Evolutionary conservation across 2,113 vertebrate species (phyloP), one percentile per base, ranked within the genome.

Genomic region (Theropithecus gelada): DNA sequence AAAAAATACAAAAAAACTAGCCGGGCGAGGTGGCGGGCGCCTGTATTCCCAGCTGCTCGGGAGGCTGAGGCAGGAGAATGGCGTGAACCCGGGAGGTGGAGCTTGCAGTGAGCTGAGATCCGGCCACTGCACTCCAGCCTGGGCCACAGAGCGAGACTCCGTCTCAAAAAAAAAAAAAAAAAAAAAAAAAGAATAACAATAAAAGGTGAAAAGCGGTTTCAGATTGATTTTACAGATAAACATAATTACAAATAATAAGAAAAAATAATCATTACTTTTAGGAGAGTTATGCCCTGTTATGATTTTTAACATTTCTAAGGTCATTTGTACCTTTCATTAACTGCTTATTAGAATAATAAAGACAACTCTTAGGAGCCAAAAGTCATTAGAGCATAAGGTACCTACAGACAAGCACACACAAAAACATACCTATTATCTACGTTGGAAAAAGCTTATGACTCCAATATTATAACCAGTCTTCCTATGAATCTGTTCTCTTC

Each of bases 331-430:
- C 86, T 89, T 85, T 61, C 22, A 89, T 84, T 92, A 84, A 75
- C 84, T 97, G 89, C 81, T 79, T 75, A 72, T 88, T 94, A 82
- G 78, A 86, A 73, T 45, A n/a, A 55, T 40, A 72, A 93, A 82
- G 23, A 72, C 22, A 75, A 61, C 8, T 4, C 66, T 45, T 4
- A 70, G 40, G 82, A 90, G n/a, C 27, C 40, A 40, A 66, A 10
- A 79, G 8, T 40, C 8, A 20, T 50, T 76, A 75, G 0, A 55
- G 10, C 10, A 57, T 85, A 92, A 82, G 38, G 50, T 8, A 88
- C 4, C 12, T 2, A 57, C 1, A 27, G 10, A 57, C 22, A 38
- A 8, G 23, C 10, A 57, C 20, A 57, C 35, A 57, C 32, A 25
- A 3, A 81, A 3, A 57, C 22, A 38, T 35, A 40, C 27, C 23